These are phyloP conservation scores for Teleogryllus oceanicus DNA, from an alignment of 2,888 invertebrate genomes.

Conservation along the genomic window DNA sequence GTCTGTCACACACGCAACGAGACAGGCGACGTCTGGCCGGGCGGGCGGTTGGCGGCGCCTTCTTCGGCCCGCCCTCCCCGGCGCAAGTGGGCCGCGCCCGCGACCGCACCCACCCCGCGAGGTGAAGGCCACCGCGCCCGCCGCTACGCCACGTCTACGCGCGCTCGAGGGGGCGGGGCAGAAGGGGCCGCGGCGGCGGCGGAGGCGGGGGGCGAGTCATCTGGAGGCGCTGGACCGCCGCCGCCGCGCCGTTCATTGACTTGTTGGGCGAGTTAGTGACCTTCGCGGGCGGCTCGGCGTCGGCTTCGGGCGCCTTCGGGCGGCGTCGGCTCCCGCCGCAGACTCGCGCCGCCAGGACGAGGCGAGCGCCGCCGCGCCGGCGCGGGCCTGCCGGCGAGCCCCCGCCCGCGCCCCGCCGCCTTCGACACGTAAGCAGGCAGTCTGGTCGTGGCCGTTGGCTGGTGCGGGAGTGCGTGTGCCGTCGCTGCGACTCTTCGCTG, in stretches of 20 bases:
- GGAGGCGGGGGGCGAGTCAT: neutral
- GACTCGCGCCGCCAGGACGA: neutral
- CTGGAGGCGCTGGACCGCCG: slow-evolving; percentile 27
- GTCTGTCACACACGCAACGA: neutral
- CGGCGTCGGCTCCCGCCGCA: neutral
- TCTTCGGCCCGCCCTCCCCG: slow-evolving; percentile 20
- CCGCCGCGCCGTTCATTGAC: slow-evolving; percentile 30
- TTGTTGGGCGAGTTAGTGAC: slow-evolving; percentile 29
- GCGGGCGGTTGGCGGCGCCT: neutral
- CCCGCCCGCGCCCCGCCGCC: neutral
- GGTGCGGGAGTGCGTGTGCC: slow-evolving; percentile 2
- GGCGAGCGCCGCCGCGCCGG: neutral
- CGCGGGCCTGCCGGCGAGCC: neutral
- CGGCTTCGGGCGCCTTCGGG: neutral
- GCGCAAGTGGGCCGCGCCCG: no score
- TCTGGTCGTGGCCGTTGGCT: neutral
- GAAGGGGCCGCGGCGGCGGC: neutral
- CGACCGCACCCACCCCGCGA: neutral
- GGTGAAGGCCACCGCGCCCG: neutral
- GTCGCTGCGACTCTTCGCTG: neutral
- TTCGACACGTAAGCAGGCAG: neutral
- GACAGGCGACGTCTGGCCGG: neutral
- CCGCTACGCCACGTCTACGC: neutral
- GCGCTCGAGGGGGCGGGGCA: neutral
- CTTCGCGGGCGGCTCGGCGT: slow-evolving; percentile 18